Evolutionary conservation across 1,140 invertebrate species (phyloP).

Genomic region (Trachymyrmex cornetzi): DNA sequence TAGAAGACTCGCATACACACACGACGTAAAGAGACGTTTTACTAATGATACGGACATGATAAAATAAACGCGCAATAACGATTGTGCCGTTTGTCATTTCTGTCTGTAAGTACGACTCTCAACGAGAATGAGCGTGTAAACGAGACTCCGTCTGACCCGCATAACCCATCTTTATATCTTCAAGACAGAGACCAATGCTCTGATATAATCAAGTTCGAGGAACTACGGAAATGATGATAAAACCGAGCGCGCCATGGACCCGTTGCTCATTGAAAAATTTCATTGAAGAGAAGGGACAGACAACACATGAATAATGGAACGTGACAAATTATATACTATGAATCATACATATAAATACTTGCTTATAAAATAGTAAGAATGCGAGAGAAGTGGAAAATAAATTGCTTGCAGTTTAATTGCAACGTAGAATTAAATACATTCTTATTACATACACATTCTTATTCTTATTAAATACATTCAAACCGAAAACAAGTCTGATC

Average conservation of each 20-base stretch:
- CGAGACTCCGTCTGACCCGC: constrained; percentile 62
- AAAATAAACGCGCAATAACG: constrained; percentile 56
- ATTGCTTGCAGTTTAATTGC: not conserved
- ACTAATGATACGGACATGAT: constrained; percentile 27
- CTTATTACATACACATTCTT: not conserved
- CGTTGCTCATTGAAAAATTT: constrained; percentile 22
- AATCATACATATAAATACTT: not conserved
- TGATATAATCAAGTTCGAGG: constrained; percentile 46
- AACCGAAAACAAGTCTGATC: not conserved
- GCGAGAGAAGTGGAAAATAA: not conserved
- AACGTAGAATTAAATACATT: constrained; percentile 4
- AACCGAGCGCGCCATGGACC: constrained; percentile 18
- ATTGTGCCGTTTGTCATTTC: constrained; percentile 47
- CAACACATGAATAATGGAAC: not conserved
- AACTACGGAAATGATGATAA: constrained; percentile 53
- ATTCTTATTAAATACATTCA: not conserved
- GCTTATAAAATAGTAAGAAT: not conserved
- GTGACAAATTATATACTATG: not conserved
- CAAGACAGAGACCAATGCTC: constrained; percentile 47
- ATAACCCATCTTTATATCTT: constrained; percentile 60
- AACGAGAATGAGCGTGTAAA: constrained; percentile 6
- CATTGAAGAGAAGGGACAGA: constrained; percentile 6
- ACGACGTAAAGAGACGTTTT: not conserved
- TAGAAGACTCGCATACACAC: too few species aligned
- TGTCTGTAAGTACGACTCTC: constrained; percentile 28